Conservation (phyloP, 92 coral and sea anemone genomes). For the Palythoa grandiflora region DNA sequence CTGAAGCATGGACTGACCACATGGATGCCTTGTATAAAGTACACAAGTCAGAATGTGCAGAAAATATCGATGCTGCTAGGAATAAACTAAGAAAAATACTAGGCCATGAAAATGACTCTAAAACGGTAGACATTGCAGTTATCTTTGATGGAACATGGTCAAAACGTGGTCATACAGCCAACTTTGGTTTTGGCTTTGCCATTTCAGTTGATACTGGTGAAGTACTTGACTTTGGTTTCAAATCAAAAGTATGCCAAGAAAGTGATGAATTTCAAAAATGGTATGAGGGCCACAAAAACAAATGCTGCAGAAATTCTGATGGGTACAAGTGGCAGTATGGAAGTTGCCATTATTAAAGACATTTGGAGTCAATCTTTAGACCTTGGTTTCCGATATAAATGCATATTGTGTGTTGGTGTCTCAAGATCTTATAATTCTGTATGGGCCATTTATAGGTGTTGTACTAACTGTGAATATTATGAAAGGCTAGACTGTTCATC, state of each 20-base stretch:
- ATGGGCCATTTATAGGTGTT: conserved; percentile 28
- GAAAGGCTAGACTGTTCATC: not conserved
- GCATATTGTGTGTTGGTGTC: conserved; percentile 35
- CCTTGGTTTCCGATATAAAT: conserved; percentile 22
- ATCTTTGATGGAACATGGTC: conserved; percentile 44
- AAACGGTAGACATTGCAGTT: conserved; percentile 47
- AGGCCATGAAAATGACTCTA: conserved; percentile 21
- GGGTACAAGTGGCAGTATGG: conserved; percentile 28
- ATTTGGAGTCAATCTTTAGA: conserved; percentile 12
- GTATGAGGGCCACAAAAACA: conserved; percentile 51
- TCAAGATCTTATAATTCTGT: conserved; percentile 13
- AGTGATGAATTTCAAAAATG: conserved; percentile 28
- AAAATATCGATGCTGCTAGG: conserved; percentile 32
- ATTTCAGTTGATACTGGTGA: not conserved
- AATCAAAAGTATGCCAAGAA: conserved; percentile 49
- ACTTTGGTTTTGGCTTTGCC: no score
- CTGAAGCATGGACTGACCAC: conserved; percentile 20
- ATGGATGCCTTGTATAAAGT: conserved; percentile 27
- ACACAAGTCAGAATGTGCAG: conserved; percentile 29
- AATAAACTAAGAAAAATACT: conserved; percentile 21
- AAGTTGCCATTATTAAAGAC: not conserved
- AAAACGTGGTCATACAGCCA: no score
- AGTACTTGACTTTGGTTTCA: conserved; percentile 50
- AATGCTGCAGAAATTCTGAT: conserved; percentile 35
- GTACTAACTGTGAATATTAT: not conserved